A percentile compares a stretch with the other conserved stretches of the same genome.
Evolutionary conservation across 2,888 invertebrate species (phyloP).

Genomic region (Synanthedon vespiformis): DNA sequence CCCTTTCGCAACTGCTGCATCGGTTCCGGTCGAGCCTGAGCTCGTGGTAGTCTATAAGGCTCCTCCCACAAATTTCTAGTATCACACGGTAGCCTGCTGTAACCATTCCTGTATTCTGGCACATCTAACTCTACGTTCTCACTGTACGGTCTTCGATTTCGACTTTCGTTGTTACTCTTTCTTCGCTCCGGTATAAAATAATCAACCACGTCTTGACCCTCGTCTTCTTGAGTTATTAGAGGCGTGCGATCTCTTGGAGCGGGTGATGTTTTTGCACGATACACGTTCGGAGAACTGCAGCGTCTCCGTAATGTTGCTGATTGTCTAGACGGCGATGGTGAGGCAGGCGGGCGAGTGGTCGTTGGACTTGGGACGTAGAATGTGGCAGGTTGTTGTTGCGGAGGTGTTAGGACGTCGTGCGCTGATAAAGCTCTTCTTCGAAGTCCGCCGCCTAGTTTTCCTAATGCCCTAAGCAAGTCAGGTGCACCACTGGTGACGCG

Average conservation of each 20-base stretch:
- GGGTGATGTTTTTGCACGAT: slow-evolving; percentile 38
- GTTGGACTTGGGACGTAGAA: slow-evolving; percentile 80
- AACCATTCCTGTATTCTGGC: slow-evolving; percentile 49
- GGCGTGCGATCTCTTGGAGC: slow-evolving; percentile 38
- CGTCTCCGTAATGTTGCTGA: slow-evolving; percentile 45
- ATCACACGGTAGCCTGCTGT: slow-evolving; percentile 37
- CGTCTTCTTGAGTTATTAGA: slow-evolving; percentile 47
- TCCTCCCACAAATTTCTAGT: slow-evolving; percentile 56
- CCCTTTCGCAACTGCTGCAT: slow-evolving; percentile 51
- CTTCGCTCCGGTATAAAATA: slow-evolving; percentile 45
- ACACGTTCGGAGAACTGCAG: slow-evolving; percentile 62
- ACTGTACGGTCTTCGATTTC: slow-evolving; percentile 54
- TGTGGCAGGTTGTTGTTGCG: slow-evolving; percentile 68
- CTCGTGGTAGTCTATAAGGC: slow-evolving; percentile 54
- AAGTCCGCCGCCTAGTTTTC: slow-evolving; percentile 77
- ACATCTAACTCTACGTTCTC: slow-evolving; percentile 56
- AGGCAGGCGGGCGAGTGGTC: slow-evolving; percentile 52
- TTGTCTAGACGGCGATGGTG: slow-evolving; percentile 49
- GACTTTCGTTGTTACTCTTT: slow-evolving; percentile 35
- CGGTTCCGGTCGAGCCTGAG: slow-evolving; percentile 49
- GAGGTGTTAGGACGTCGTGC: slow-evolving; percentile 74
- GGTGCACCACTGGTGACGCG: slow-evolving; percentile 72
- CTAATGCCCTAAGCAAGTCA: slow-evolving; percentile 76
- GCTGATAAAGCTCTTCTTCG: slow-evolving; percentile 77
- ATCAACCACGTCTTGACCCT: slow-evolving; percentile 53